Base-by-base conservation (phyloP, 2,888 invertebrate species). In the Platycnemis pennipes region DNA sequence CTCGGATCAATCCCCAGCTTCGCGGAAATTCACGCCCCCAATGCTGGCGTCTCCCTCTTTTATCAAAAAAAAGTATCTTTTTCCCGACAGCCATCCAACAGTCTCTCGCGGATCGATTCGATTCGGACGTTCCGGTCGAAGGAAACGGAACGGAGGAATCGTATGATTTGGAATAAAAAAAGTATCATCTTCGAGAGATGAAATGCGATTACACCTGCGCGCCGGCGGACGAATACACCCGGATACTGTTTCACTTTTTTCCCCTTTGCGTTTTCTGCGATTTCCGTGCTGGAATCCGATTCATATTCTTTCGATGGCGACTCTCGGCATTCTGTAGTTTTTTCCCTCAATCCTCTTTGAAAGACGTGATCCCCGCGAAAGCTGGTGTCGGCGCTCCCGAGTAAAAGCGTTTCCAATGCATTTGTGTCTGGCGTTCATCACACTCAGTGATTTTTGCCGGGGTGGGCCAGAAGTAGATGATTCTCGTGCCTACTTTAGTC, bases 261-360 rank as follows among this genome's bases (percentile, higher is more conserved):
- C n/a, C n/a, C n/a, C n/a, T 49, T 37, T 77, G 77, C 77, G 16
- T 13, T 37, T n/a, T n/a, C n/a, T 26, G 19, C 2, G 63, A 63
- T 16, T 77, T 77, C 26, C 13, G n/a, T 37, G 77, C 37, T 11
- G 77, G 77, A 77, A 77, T 77, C 16, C n/a, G 77, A 37, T 77
- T 77, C 77, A 77, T 77, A 77, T 77, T 77, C 37, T 31, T 77
- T 77, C 77, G 77, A 77, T 77, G 31, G 77, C 37, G 37, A 63
- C 3, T 22, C n/a, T 7, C 69, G 31, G 8, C 63, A 22, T 19
- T 19, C 63, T 63, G 5, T 19, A 22, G 8, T 37, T 77, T 77
- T 77, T 77, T 77, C 1, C 4, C 3, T 31, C 77, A 11, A 77
- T 77, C 77, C n/a, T 37, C 13, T 77, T 37, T 16, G 77, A 31